A percentile compares a stretch with the other conserved stretches of the same genome.
These are phyloP conservation scores for Augiades crinisus DNA, from an alignment of 2,888 invertebrate genomes.

Conservation along the genomic window DNA sequence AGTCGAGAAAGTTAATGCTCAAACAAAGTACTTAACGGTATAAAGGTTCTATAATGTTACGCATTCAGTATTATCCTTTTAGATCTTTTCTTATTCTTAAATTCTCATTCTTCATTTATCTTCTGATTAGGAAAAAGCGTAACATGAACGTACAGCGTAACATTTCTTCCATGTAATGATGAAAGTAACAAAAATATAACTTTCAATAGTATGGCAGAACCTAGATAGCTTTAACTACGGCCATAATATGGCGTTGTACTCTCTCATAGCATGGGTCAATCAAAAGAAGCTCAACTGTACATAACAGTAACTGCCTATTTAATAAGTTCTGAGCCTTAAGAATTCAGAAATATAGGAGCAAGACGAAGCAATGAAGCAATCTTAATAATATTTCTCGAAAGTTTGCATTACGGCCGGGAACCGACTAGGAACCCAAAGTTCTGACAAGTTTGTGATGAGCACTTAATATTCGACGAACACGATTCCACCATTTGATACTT, in stretches of 20 bases:
- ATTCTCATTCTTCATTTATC: not conserved
- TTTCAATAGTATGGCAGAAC: no score
- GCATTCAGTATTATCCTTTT: not conserved
- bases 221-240: no score
- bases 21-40: not conserved
- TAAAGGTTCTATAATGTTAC: not conserved
- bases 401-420: slow-evolving; percentile 7
- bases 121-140: no score
- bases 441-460: slow-evolving; percentile 20
- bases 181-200: no score
- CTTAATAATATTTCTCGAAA: slow-evolving; percentile 6
- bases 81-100: not conserved
- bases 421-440: slow-evolving; percentile 17
- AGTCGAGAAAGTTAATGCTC: not conserved
- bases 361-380: slow-evolving; percentile 3
- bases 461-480: slow-evolving; percentile 25
- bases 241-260: no score
- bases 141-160: no score
- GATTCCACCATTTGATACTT: slow-evolving; percentile 25
- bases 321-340: not conserved
- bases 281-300: no score
- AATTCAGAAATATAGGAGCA: not conserved
- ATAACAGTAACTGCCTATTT: no score
- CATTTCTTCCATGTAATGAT: no score
- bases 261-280: no score